Conservation (phyloP, 2,113 vertebrate genomes). For the Eulacestoma nigropectus region DNA sequence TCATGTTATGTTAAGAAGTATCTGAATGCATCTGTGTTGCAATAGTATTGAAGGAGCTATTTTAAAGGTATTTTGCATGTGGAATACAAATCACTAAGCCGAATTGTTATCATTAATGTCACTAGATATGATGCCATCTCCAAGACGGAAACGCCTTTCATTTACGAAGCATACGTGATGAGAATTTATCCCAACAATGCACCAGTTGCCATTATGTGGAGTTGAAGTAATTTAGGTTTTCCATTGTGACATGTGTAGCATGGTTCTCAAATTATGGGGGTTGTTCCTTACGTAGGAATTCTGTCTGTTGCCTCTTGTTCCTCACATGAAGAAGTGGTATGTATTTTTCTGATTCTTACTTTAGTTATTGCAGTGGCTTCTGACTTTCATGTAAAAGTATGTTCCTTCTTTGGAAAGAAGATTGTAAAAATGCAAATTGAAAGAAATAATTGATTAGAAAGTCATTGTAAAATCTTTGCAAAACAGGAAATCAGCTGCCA, state of each 20-base stretch:
- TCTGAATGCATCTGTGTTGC: not conserved
- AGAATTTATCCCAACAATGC: not conserved
- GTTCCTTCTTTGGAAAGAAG: not conserved
- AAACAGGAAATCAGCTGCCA: not conserved
- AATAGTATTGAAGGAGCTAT: not conserved
- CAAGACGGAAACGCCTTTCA: not conserved
- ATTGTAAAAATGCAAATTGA: not conserved
- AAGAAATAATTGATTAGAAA: not conserved
- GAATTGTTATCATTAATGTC: accelerated
- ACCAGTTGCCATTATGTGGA: not conserved
- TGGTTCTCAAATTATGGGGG: not conserved
- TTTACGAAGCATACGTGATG: accelerated
- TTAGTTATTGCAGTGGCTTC: not conserved
- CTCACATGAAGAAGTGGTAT: not conserved
- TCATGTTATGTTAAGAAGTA: not conserved
- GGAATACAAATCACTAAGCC: not conserved
- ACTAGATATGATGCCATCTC: not conserved
- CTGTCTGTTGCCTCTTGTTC: not conserved
- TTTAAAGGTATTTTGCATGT: not conserved
- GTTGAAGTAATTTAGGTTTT: not conserved
- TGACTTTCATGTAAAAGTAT: not conserved
- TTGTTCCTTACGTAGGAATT: not conserved
- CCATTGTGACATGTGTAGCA: not conserved
- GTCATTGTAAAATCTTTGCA: not conserved
- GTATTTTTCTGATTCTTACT: not conserved